Percentiles rank a stretch among this genome's conserved stretches.
phyloP scores from a whole-genome alignment of 2,113 vertebrate genomes.

The Prionailurus viverrinus region DNA sequence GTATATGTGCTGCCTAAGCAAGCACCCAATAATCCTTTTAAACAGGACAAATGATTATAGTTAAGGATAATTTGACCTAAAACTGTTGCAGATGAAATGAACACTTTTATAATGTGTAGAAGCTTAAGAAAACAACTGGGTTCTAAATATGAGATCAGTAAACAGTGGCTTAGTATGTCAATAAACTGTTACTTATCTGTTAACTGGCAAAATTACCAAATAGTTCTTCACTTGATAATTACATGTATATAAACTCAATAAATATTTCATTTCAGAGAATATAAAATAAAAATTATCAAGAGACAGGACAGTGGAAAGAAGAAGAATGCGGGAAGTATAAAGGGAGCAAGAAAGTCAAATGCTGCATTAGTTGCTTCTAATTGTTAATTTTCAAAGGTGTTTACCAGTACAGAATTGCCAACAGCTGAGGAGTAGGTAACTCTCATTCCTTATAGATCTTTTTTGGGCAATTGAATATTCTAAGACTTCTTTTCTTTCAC shows the following conservation, averaged over 20 bases:
- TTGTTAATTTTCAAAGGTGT: neutral
- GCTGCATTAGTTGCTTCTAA: neutral
- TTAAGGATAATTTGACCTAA: constrained; percentile 6
- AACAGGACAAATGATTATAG: neutral
- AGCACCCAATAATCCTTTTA: neutral
- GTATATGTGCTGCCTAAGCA: too few relatives aligned
- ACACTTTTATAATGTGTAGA: neutral
- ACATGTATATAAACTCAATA: neutral
- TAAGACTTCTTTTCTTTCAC: neutral
- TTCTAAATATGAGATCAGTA: neutral
- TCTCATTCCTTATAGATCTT: neutral
- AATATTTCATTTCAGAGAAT: neutral
- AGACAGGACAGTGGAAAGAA: neutral
- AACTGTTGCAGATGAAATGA: neutral
- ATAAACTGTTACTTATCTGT: neutral
- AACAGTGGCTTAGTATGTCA: neutral
- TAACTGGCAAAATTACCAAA: neutral
- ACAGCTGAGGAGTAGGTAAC: rapidly evolving
- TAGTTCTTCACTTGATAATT: neutral
- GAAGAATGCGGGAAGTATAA: neutral
- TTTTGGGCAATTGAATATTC: neutral
- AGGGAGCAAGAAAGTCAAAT: neutral
- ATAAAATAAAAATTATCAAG: neutral
- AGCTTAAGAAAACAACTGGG: neutral
- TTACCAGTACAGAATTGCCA: neutral